Conservation (phyloP, 30 jellyfish, hydroid and myxozoan species). For the Haliclystus octoradiatus region DNA sequence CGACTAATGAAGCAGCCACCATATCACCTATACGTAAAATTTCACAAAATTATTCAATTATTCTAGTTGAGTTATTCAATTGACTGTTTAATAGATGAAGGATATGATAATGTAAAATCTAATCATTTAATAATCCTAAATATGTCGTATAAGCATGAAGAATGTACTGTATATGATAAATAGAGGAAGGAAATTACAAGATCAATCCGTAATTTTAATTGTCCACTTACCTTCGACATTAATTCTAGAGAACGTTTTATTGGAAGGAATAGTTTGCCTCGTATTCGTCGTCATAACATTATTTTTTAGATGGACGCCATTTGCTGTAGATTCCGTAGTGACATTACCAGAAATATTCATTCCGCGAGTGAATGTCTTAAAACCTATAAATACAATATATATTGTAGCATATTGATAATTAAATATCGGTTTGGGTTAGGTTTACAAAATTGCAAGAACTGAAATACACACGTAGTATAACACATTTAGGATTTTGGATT, state of each 20-base stretch:
- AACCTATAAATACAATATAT: no score
- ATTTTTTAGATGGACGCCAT: slow-evolving; percentile 42
- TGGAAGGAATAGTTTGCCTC: slow-evolving; percentile 30
- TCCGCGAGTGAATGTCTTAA: slow-evolving; percentile 20
- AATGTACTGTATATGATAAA: no score
- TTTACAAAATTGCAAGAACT: no score
- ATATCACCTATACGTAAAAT: no score
- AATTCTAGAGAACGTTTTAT: slow-evolving; percentile 29
- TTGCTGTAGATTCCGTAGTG: slow-evolving; percentile 32
- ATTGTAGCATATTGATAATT: no score
- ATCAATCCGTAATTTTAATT: no score
- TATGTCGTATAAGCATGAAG: slow-evolving; percentile 6
- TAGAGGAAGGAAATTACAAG: no score
- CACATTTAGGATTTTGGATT: no score
- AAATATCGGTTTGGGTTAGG: no score
- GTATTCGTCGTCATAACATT: slow-evolving; percentile 64
- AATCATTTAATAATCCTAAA: slow-evolving; percentile 11
- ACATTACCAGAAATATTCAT: slow-evolving; percentile 13
- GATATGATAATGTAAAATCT: slow-evolving; percentile 9
- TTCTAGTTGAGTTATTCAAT: slow-evolving; percentile 25
- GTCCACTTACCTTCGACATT: slow-evolving; percentile 47
- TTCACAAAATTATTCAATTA: no score
- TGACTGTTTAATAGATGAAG: slow-evolving; percentile 16
- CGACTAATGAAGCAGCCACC: slow-evolving; percentile 32
- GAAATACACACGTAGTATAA: no score